Percentiles rank a stretch among this genome's conserved stretches.
Conservation (phyloP, 2,797 vertebrate genomes). For the Eleutherodactylus coqui region DNA sequence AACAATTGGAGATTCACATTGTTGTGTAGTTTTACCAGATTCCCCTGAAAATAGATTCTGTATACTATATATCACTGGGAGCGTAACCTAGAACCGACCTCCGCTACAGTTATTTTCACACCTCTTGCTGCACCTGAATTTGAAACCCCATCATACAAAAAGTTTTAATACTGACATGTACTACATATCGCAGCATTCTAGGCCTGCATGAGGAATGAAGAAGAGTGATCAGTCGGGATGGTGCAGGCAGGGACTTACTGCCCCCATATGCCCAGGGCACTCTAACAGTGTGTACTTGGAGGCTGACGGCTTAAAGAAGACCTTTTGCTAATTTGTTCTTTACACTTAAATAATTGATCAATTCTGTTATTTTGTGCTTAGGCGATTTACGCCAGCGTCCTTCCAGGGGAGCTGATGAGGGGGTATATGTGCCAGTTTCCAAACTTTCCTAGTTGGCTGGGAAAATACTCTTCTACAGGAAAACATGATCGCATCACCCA, state of each 20-base stretch:
- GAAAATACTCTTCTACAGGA: conserved; percentile 88
- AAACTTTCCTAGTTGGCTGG: conserved; percentile 93
- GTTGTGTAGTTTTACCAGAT: background rate
- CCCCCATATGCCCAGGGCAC: background rate
- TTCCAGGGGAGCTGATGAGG: conserved; percentile 96
- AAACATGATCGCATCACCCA: conserved; percentile 90
- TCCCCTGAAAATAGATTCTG: background rate
- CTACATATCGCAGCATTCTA: background rate
- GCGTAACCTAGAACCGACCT: background rate
- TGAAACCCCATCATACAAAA: background rate
- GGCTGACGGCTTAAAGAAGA: background rate
- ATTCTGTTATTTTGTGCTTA: conserved; percentile 63
- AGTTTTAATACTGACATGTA: background rate
- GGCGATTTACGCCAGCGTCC: conserved; percentile 96
- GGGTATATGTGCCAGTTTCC: conserved; percentile 95
- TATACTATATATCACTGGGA: background rate
- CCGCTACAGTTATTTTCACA: background rate
- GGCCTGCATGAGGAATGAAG: background rate
- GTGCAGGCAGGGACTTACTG: background rate
- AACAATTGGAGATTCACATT: too few relatives aligned
- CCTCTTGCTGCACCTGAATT: background rate
- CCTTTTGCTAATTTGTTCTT: background rate
- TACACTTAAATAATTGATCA: background rate
- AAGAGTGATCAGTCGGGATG: background rate
- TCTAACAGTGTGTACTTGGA: background rate